Evolutionary conservation across 2,113 vertebrate species (phyloP).

Genomic region (Nothobranchius furzeri): DNA sequence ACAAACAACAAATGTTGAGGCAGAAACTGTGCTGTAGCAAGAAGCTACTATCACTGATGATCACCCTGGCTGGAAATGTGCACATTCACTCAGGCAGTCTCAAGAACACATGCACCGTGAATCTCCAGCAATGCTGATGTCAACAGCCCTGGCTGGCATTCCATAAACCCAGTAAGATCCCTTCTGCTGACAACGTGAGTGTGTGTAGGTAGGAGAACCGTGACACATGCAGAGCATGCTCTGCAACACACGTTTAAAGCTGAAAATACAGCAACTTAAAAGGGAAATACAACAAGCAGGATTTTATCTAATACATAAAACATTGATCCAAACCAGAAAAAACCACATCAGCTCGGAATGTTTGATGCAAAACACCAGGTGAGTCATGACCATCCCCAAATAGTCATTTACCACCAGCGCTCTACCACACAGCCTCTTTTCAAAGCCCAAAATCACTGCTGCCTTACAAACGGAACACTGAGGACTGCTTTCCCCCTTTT

Average conservation of each 20-base stretch:
- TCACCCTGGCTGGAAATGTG: slow-evolving; percentile 17
- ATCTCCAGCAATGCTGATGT: slow-evolving; percentile 20
- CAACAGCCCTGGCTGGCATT: slow-evolving; percentile 27
- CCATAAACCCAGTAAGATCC: slow-evolving; percentile 27
- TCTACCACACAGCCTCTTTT: slow-evolving; percentile 10
- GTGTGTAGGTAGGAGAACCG: slow-evolving; percentile 5
- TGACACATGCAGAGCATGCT: slow-evolving; percentile 21
- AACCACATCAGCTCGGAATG: background rate
- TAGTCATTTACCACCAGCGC: background rate
- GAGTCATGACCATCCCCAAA: background rate
- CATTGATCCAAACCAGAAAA: background rate
- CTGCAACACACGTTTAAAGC: background rate
- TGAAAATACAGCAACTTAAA: background rate
- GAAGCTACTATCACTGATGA: slow-evolving; percentile 26
- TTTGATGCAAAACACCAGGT: slow-evolving; percentile 5
- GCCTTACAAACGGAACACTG: slow-evolving; percentile 49
- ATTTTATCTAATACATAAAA: background rate
- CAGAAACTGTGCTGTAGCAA: slow-evolving; percentile 1
- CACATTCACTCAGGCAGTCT: slow-evolving; percentile 6
- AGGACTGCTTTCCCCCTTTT: slow-evolving; percentile 25
- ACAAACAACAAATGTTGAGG: background rate
- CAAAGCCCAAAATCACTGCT: slow-evolving; percentile 29
- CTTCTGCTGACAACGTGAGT: slow-evolving; percentile 31
- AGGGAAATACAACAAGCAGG: too few species aligned
- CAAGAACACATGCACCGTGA: background rate